Evolutionary conservation across 2,888 invertebrate genomes (phyloP).

Genomic region (Andrena haemorrhoa): DNA sequence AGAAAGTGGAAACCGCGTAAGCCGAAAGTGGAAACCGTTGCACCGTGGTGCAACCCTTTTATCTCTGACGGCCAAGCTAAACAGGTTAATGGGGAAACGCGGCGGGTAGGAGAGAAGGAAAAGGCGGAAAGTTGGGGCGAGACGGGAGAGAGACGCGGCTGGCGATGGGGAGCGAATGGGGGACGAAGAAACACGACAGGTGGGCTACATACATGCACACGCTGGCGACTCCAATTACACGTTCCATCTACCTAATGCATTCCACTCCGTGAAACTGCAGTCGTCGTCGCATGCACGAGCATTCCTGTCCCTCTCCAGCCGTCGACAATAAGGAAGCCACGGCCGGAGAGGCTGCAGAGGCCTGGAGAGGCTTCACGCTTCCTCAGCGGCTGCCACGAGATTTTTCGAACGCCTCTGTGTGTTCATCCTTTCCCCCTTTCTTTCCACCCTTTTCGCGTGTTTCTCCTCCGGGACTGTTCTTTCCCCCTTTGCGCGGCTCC

Average conservation of each 20-base stretch:
- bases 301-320: slow-evolving; percentile 39
- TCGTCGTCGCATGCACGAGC: slow-evolving; percentile 41
- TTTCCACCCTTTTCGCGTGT: not conserved
- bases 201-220: slow-evolving; percentile 43
- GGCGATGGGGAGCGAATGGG: too few species aligned
- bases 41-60: slow-evolving; percentile 25
- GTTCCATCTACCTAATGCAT: slow-evolving; percentile 73
- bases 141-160: slow-evolving; percentile 9
- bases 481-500: not conserved
- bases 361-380: slow-evolving; percentile 2
- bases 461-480: not conserved
- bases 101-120: not conserved
- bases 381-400: slow-evolving; percentile 11
- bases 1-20: not conserved
- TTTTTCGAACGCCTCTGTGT: slow-evolving; percentile 41
- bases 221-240: slow-evolving; percentile 66
- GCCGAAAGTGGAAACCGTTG: not conserved
- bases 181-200: slow-evolving; percentile 32
- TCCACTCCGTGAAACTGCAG: slow-evolving; percentile 57
- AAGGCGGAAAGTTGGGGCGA: not conserved
- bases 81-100: slow-evolving; percentile 56
- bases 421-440: not conserved
- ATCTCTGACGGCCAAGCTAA: slow-evolving; percentile 41
- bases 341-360: not conserved
- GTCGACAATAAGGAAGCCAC: slow-evolving; percentile 54